Evolutionary conservation across 2,888 invertebrate species (phyloP).

Genomic region (Matsumyia berberina): DNA sequence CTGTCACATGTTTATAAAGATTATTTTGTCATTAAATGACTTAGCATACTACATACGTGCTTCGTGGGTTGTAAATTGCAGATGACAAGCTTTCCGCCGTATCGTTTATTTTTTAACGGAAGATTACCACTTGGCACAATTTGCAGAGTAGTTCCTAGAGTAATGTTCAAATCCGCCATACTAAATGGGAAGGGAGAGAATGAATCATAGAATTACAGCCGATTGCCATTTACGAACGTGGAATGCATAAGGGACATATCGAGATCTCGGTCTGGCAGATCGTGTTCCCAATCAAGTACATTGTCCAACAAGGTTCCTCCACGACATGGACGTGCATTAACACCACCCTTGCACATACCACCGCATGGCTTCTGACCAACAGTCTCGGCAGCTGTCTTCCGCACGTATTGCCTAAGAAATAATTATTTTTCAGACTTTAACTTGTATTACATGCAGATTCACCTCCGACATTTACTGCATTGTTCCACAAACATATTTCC

Average conservation of each 20-base stretch:
- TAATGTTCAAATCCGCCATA: conserved; percentile 95
- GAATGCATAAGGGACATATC: conserved; percentile 94
- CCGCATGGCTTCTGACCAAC: conserved; percentile 91
- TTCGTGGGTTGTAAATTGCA: conserved; percentile 99
- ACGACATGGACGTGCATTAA: conserved; percentile 90
- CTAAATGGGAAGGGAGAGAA: conserved; percentile 85
- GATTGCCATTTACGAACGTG: conserved; percentile 81
- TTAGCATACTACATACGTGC: conserved; percentile 88
- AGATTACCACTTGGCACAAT: conserved; percentile 98
- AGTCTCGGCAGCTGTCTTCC: conserved; percentile 90
- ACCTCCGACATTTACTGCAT: conserved; percentile 93
- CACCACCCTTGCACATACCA: conserved; percentile 88
- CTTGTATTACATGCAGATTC: conserved; percentile 70
- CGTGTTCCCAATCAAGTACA: conserved; percentile 98
- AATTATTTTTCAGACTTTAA: conserved; percentile 30
- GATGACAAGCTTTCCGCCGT: conserved; percentile 94
- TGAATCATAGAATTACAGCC: background rate
- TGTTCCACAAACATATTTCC: conserved; percentile 99
- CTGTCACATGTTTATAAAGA: conserved; percentile 84
- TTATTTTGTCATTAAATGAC: background rate
- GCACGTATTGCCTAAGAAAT: conserved; percentile 90
- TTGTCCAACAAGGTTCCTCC: conserved; percentile 96
- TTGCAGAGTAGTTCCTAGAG: conserved; percentile 98
- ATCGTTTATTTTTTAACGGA: conserved; percentile 93
- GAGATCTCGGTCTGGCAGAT: conserved; percentile 94